Percentiles rank a stretch among this genome's conserved stretches.
These are phyloP conservation scores for Anthrax anthrax DNA, from an alignment of 2,888 invertebrate genomes.

Conservation along the genomic window DNA sequence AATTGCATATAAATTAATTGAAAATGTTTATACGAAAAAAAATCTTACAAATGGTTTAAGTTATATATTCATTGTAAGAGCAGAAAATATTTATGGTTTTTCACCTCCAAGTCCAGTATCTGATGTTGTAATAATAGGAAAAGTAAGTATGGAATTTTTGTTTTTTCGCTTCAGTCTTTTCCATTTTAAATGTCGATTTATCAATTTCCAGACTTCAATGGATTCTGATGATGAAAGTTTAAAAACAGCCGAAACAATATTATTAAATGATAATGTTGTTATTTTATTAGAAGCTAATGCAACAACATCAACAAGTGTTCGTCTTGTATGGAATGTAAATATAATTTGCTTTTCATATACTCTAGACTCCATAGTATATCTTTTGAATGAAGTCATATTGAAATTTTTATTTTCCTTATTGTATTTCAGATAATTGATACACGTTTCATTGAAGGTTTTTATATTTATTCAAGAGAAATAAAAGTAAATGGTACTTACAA, in stretches of 20 bases:
- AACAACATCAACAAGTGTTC: conserved; percentile 68
- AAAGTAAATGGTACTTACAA: conserved; percentile 39
- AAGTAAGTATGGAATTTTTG: conserved; percentile 16
- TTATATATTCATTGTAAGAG: conserved; percentile 77
- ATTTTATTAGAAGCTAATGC: conserved; percentile 70
- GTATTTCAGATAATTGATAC: conserved; percentile 44
- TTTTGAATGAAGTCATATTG: too few species aligned
- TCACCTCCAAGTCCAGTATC: conserved; percentile 71
- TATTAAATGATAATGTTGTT: conserved; percentile 58
- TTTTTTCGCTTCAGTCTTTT: not conserved
- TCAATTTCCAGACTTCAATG: conserved; percentile 3
- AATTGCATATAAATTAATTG: conserved; percentile 47
- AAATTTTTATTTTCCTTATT: conserved; percentile 7
- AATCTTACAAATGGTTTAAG: conserved; percentile 60
- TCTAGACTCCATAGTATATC: not conserved
- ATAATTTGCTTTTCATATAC: too few species aligned
- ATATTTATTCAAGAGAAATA: conserved; percentile 60
- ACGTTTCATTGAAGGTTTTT: conserved; percentile 66
- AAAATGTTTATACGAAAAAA: conserved; percentile 57
- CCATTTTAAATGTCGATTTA: too few species aligned
- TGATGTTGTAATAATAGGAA: conserved; percentile 51
- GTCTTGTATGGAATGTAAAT: conserved; percentile 68
- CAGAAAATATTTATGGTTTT: conserved; percentile 73
- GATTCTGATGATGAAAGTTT: conserved; percentile 10
- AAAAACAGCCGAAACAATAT: conserved; percentile 53